Base-by-base conservation (phyloP, 2,797 vertebrate species). In the Tolypeutes matacus region DNA sequence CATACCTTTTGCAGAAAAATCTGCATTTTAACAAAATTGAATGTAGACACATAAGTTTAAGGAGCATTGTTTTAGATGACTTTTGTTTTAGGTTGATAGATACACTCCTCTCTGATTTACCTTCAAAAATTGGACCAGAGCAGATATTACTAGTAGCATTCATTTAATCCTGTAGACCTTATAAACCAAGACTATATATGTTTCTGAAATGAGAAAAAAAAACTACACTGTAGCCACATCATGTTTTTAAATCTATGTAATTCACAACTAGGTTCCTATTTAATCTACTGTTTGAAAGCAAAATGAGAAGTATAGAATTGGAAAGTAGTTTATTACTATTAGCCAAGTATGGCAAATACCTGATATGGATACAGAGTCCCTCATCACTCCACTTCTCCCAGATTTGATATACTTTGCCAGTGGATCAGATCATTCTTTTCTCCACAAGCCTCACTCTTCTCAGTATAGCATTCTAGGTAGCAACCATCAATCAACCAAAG, bases 281-380 rank as follows among this genome's bases (percentile, higher is more conserved):
- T 73, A 86, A 46, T 27, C 51, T 89, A 85, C 29, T 80, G 42
- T 73, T 86, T 86, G 46, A 73, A 91, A 42, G 25, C 51, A 81
- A 86, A 86, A 73, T 86, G 23, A 82, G n/a, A 73, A 76, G n/a
- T 21, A 14, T n/a, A 49, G 20, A 58, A 49, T 25, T 75, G 20
- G 51, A 81, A 73, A 62, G 39, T 31, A 80, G 36, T 46, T 75
- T 75, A 67, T 69, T 91, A 64, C 77, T 65, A 64, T 77, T 65
- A 67, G 72, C 15, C 21, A 90, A 85, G 49, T 34, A 67, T 67
- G 46, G 31, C 23, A 92, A n/a, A 78, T 86, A 29, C 29, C 4
- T 49, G 70, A 76, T 14, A 17, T 1, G 31, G 21, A 39, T 31
- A 60, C 58, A 3, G 9, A 49, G 34, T 76, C 49, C n/a, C 29